Conservation (phyloP, 2,888 invertebrate species). For the Tiliacea citrago region DNA sequence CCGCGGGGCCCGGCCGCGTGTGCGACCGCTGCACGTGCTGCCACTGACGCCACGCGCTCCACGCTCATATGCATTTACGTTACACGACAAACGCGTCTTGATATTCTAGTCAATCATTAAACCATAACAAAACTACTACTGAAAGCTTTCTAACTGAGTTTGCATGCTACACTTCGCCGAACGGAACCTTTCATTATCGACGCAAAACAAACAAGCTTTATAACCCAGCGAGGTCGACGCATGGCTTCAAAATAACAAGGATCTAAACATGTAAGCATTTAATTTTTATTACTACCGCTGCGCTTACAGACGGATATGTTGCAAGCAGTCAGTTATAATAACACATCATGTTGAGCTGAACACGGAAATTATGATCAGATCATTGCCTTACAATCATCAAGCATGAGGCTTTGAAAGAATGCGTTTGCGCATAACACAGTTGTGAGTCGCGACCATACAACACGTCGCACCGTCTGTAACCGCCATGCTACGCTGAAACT, state of each 20-base stretch:
- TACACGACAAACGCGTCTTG: conserved; percentile 61
- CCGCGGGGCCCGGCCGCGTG: conserved; percentile 64
- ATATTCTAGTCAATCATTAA: conserved; percentile 69
- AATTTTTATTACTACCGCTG: conserved; percentile 66
- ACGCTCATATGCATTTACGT: conserved; percentile 81
- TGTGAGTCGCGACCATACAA: conserved; percentile 39
- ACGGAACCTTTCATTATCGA: conserved; percentile 62
- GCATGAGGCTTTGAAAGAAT: conserved; percentile 55
- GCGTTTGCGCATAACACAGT: conserved; percentile 37
- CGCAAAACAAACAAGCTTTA: conserved; percentile 71
- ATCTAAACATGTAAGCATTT: conserved; percentile 83
- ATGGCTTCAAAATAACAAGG: conserved; percentile 89
- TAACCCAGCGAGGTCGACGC: conserved; percentile 79
- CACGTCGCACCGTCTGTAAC: conserved; percentile 66
- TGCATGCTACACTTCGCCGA: conserved; percentile 73
- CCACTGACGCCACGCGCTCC: conserved; percentile 74
- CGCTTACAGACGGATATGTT: conserved; percentile 69
- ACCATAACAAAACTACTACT: conserved; percentile 55
- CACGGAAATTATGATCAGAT: conserved; percentile 20
- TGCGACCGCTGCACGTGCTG: conserved; percentile 88
- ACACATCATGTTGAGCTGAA: conserved; percentile 11
- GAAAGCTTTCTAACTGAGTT: conserved; percentile 73
- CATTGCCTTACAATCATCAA: conserved; percentile 39
- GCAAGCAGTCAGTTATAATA: conserved; percentile 32
- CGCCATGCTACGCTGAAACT: conserved; percentile 72